These are phyloP conservation scores for Orchesella flavescens DNA, from an alignment of 2,888 invertebrate genomes.

Conservation along the genomic window DNA sequence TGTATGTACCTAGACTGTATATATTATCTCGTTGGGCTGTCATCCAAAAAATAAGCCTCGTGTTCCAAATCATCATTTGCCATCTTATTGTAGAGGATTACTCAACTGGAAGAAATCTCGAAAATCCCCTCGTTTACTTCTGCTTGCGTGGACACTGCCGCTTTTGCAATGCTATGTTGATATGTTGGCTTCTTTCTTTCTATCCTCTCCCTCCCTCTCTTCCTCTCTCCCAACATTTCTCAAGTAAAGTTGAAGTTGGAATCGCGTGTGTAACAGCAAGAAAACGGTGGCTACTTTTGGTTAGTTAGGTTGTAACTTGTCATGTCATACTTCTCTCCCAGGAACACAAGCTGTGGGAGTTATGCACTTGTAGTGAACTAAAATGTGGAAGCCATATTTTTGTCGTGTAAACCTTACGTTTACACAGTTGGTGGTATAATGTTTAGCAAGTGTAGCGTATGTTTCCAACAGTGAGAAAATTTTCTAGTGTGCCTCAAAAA, in stretches of 20 bases:
- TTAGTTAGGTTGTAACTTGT: slow-evolving; percentile 55
- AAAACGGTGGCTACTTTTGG: slow-evolving; percentile 54
- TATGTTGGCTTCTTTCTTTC: not conserved
- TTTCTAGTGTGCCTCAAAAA: not conserved
- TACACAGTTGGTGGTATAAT: slow-evolving; percentile 51
- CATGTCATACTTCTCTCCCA: slow-evolving; percentile 43
- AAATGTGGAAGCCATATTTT: slow-evolving; percentile 16
- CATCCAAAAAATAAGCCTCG: slow-evolving; percentile 68
- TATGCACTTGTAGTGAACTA: slow-evolving; percentile 12
- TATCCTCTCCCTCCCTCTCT: not conserved
- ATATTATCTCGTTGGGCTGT: slow-evolving; percentile 45
- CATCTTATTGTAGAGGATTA: slow-evolving; percentile 67
- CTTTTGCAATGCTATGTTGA: slow-evolving; percentile 27
- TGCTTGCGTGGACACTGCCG: slow-evolving; percentile 35
- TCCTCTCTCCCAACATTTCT: slow-evolving; percentile 12
- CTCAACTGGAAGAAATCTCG: slow-evolving; percentile 69
- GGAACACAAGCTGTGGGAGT: slow-evolving; percentile 51
- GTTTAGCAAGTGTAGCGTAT: slow-evolving; percentile 8
- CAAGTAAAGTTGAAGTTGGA: slow-evolving; percentile 26
- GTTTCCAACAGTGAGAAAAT: slow-evolving; percentile 39
- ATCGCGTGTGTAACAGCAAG: slow-evolving; percentile 34
- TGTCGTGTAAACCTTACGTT: slow-evolving; percentile 43
- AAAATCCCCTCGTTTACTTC: slow-evolving; percentile 40
- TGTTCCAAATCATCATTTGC: slow-evolving; percentile 72
- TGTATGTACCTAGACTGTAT: not conserved